Conservation (phyloP, 2,797 vertebrate genomes). For the Eptatretus atami region DNA sequence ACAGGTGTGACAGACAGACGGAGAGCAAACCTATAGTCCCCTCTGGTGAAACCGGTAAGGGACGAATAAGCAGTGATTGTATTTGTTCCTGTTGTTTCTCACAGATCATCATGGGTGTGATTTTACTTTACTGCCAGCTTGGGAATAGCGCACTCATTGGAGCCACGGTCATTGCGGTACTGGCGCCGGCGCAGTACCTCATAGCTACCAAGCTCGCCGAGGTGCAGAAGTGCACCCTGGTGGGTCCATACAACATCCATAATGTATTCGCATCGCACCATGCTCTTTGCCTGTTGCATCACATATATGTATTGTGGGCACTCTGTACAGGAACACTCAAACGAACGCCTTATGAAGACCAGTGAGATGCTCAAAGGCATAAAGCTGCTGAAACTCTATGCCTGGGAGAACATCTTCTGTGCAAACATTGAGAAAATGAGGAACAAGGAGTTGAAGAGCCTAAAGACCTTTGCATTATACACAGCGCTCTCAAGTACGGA, state of each 20-base stretch:
- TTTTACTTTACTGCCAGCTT: constrained; percentile 48
- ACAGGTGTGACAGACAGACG: no score
- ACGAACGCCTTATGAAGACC: constrained; percentile 73
- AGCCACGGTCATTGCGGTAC: constrained; percentile 51
- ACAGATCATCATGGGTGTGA: constrained; percentile 91
- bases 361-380: constrained; percentile 90
- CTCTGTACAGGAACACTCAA: constrained; percentile 50
- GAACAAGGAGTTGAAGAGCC: constrained; percentile 60
- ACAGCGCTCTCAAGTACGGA: constrained; percentile 78
- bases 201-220: constrained; percentile 81
- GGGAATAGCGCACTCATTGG: constrained; percentile 47
- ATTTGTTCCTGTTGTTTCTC: neutral
- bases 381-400: constrained; percentile 72
- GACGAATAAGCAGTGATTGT: no score
- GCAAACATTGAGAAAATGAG: constrained; percentile 56
- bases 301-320: neutral
- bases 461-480: constrained; percentile 68
- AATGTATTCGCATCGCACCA: neutral
- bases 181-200: constrained; percentile 74
- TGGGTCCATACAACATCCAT: constrained; percentile 14
- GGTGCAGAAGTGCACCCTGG: constrained; percentile 69
- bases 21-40: no score
- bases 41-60: no score
- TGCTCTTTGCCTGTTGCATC: neutral
- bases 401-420: constrained; percentile 91